Evolutionary conservation across 2,113 vertebrate species (phyloP).

Genomic region (Charina bottae): DNA sequence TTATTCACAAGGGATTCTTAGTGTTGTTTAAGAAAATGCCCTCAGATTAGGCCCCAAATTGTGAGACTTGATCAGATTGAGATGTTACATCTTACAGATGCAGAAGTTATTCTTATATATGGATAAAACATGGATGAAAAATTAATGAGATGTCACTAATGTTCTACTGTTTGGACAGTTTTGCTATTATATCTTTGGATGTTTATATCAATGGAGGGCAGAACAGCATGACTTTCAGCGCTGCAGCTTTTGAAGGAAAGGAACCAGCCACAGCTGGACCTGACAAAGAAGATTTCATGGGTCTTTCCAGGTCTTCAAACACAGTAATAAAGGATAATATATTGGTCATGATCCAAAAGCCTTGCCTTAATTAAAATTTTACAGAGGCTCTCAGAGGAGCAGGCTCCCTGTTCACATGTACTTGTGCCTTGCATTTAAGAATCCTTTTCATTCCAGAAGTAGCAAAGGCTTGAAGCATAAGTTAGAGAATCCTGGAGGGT

Average conservation of each 20-base stretch:
- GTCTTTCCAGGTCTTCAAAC: background rate
- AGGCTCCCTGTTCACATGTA: no score
- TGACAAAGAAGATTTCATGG: background rate
- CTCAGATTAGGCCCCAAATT: background rate
- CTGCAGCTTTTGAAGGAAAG: background rate
- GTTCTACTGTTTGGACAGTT: background rate
- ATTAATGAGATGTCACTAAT: background rate
- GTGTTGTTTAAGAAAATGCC: slow-evolving; percentile 10
- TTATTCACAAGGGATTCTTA: background rate
- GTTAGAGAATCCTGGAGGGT: background rate
- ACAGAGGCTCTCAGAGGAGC: background rate
- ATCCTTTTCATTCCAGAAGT: background rate
- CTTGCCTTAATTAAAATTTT: background rate
- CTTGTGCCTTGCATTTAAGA: background rate
- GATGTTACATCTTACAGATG: background rate
- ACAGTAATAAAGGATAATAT: background rate
- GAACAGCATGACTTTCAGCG: background rate
- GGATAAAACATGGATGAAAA: slow-evolving; percentile 5
- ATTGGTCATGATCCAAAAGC: background rate
- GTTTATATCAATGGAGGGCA: background rate
- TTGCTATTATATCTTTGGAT: background rate
- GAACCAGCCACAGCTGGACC: background rate
- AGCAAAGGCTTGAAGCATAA: background rate
- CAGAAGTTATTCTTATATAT: background rate
- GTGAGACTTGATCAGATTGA: background rate